A percentile compares a stretch with the other conserved stretches of the same genome.
phyloP scores from a whole-genome alignment of 92 coral and sea anemone genomes.

The Parazoanthus swiftii region DNA sequence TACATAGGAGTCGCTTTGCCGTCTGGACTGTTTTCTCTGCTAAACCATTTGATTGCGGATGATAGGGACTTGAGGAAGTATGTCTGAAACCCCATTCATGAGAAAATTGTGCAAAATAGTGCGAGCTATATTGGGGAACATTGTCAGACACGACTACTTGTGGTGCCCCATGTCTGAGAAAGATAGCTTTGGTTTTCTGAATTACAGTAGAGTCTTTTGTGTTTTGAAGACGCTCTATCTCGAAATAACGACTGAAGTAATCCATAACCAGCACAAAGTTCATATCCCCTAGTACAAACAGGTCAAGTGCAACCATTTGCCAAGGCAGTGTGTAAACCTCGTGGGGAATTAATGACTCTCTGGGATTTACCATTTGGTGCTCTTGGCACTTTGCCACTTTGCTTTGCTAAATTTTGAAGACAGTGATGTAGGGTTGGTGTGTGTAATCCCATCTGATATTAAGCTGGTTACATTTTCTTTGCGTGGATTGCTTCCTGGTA shows the following conservation, averaged over 20 bases:
- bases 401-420: too few species aligned
- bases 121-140: neutral
- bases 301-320: neutral
- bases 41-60: neutral
- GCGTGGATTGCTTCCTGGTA: too few species aligned
- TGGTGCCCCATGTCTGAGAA: neutral
- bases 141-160: neutral
- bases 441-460: too few species aligned
- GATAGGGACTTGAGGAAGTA: neutral
- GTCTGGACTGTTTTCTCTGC: neutral
- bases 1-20: neutral
- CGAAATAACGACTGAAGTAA: neutral
- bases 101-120: neutral
- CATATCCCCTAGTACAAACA: neutral
- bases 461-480: too few species aligned
- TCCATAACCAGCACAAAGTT: neutral
- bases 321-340: too few species aligned
- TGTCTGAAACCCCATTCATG: neutral
- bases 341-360: too few species aligned
- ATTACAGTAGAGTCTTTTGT: neutral
- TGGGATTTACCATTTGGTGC: too few species aligned
- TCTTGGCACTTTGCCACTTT: too few species aligned
- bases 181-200: neutral
- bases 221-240: neutral
- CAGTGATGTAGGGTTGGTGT: too few species aligned